Base-by-base conservation (phyloP, 1,140 invertebrate genomes). In the Hycleus cichorii region DNA sequence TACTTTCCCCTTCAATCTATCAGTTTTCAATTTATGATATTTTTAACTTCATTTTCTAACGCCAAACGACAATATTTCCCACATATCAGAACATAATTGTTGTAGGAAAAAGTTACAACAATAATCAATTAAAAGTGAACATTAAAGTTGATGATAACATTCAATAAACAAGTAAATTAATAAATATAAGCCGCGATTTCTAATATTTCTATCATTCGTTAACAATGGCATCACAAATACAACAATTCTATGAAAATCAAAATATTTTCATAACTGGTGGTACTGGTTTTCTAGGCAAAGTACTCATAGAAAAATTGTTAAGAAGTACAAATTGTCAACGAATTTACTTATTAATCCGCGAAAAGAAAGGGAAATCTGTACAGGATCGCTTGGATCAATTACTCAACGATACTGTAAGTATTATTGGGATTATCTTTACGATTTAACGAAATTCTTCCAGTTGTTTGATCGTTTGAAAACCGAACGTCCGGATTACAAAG, bases 261-360 rank as follows among this genome's bases (percentile, higher is more conserved):
- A 78, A 74, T 59, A 72, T 85, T 44, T 84, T 90, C 59, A 74
- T 85, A 32, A 84, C 82, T 4, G 83, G 83, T 9, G 83, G 78
- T 2, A 88, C 87, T 24, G 88, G 88, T 52, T 87, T 86, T 71
- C 74, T 86, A 50, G 85, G 85, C 8, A 86, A 86, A 73, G 77
- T 85, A 24, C 74, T 91, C 39, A 84, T 92, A 43, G 89, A 91
- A 74, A 92, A 92, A 73, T 70, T 93, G 45, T 73, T 92, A 24
- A 77, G 89, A 55, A 83, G 82, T 38, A 79, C 80, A 12, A 82
- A 85, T 56, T 62, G 93, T 40, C 80, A 80, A 43, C 81, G 76
- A 26, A 82, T 93, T 61, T 93, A 87, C 71, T 74, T 91, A 38
- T 74, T 93, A 43, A 80, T 92, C 46, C 75, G 90, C 62, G 76